phyloP scores from a whole-genome alignment of 1,140 invertebrate species.

The Polypedilum vanderplanki region DNA sequence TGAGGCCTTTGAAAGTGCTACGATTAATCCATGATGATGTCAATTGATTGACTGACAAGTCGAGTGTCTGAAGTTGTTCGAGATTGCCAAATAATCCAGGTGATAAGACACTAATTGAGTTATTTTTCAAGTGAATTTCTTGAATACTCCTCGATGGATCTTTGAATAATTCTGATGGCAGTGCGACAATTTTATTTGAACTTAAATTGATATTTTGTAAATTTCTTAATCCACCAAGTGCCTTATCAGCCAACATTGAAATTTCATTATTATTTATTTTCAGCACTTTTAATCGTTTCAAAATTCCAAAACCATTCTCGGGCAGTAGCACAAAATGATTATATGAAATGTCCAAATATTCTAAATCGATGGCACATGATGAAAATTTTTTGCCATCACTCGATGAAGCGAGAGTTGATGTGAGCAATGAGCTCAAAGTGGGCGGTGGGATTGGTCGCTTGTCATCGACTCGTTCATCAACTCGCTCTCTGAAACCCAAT shows the following conservation, averaged over 20 bases:
- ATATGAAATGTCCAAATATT: constrained; percentile 72
- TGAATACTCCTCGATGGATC: constrained; percentile 69
- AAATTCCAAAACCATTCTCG: constrained; percentile 66
- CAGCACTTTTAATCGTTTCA: constrained; percentile 66
- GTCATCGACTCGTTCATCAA: constrained; percentile 33
- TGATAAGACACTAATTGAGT: constrained; percentile 73
- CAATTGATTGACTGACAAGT: constrained; percentile 80
- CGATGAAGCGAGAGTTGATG: constrained; percentile 41
- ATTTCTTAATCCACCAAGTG: constrained; percentile 66
- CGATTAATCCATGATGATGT: constrained; percentile 74
- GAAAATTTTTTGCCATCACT: constrained; percentile 31
- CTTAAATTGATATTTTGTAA: constrained; percentile 76
- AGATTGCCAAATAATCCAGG: constrained; percentile 75
- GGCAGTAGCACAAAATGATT: constrained; percentile 78
- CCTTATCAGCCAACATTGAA: constrained; percentile 73
- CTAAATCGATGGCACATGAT: constrained; percentile 68
- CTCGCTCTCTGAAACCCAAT: constrained; percentile 62
- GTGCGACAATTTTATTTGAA: constrained; percentile 76
- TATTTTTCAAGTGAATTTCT: constrained; percentile 81
- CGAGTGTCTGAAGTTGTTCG: constrained; percentile 74
- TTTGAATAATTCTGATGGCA: constrained; percentile 75
- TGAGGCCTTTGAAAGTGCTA: constrained; percentile 77
- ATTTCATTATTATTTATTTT: constrained; percentile 79
- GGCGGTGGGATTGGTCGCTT: constrained; percentile 37
- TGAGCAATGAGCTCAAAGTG: constrained; percentile 39